A percentile compares a stretch with the other conserved stretches of the same genome.
Conservation (phyloP, 2,797 vertebrate genomes). For the Myotis pilosus region DNA sequence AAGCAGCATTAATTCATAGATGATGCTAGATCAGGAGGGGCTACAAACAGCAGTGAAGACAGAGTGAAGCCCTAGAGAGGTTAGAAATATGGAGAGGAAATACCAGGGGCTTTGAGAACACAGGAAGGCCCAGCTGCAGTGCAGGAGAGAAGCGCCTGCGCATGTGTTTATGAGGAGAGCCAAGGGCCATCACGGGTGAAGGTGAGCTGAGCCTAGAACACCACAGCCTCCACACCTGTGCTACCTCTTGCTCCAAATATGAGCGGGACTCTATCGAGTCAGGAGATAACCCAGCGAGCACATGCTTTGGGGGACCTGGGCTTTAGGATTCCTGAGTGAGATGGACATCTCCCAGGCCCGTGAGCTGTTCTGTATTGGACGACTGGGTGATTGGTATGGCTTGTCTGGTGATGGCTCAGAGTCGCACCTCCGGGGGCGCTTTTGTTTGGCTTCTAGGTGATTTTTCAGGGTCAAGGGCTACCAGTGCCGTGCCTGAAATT, state of each 20-base stretch:
- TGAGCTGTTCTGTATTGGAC: not conserved
- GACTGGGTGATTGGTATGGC: not conserved
- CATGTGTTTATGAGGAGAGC: not conserved
- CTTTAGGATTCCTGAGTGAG: not conserved
- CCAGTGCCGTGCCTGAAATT: not conserved
- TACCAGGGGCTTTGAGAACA: not conserved
- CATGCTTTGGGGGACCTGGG: not conserved
- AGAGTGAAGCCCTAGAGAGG: not conserved
- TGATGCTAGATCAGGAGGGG: not conserved
- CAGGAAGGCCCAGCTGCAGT: not conserved
- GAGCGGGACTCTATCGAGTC: not conserved
- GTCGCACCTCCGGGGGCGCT: fast-evolving
- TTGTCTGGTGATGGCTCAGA: not conserved
- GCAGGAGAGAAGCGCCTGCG: not conserved
- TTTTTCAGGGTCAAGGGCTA: not conserved
- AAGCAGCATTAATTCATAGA: conserved; percentile 38
- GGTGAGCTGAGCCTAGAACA: not conserved
- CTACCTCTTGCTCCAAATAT: not conserved
- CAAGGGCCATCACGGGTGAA: not conserved
- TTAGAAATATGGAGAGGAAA: conserved; percentile 1
- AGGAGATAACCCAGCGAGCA: not conserved
- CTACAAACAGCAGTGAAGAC: not conserved
- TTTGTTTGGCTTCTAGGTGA: not conserved
- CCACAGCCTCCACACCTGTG: not conserved
- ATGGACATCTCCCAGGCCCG: not conserved